Percentiles rank a stretch among this genome's conserved stretches.
phyloP scores from a whole-genome alignment of 2,797 vertebrate genomes.

The Pangasius krempfi region DNA sequence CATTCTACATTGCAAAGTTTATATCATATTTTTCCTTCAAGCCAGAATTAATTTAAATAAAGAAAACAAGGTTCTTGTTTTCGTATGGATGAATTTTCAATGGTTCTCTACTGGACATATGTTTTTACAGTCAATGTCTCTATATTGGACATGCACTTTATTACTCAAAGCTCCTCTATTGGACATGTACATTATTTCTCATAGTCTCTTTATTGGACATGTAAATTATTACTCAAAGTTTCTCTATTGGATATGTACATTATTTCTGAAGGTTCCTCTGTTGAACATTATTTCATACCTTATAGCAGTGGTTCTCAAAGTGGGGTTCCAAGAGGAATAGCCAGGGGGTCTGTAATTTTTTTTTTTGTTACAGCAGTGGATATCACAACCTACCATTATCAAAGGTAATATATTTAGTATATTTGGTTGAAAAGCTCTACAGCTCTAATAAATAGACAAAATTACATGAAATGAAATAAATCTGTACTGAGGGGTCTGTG shows the following conservation, averaged over 20 bases:
- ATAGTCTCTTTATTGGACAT: background rate
- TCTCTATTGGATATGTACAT: background rate
- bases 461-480: background rate
- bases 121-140: no score
- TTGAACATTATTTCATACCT: background rate
- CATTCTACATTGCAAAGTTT: background rate
- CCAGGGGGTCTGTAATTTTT: background rate
- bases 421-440: background rate
- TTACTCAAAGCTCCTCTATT: background rate
- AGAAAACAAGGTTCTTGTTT: background rate
- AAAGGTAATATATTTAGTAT: background rate
- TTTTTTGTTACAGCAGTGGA: background rate
- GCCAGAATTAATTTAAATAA: background rate
- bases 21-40: background rate
- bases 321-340: background rate
- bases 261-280: background rate
- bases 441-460: background rate
- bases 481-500: background rate
- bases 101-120: background rate
- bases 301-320: background rate
- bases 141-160: no score
- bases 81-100: background rate
- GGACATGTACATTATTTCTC: background rate
- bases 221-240: background rate
- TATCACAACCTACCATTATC: background rate